Conservation (phyloP, 2,797 vertebrate species). For the Semaprochilodus insignis region DNA sequence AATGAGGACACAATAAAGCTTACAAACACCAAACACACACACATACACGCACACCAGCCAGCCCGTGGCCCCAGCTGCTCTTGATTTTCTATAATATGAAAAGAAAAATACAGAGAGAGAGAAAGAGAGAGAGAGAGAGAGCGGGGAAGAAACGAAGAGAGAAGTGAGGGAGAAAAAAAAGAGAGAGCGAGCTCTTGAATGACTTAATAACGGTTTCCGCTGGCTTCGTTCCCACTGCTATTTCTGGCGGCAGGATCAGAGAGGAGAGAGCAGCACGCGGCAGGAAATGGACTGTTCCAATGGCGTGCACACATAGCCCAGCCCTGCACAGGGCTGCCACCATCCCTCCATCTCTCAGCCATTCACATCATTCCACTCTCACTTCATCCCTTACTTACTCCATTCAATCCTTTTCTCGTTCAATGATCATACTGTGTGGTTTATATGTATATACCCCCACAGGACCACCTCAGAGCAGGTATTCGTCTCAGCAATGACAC, state of each 20-base stretch:
- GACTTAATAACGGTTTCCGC: constrained; percentile 70
- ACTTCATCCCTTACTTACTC: constrained; percentile 8
- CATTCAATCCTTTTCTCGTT: background rate
- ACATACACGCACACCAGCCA: constrained; percentile 29
- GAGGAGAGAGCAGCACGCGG: constrained; percentile 54
- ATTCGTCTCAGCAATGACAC: too few relatives aligned
- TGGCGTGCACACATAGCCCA: background rate
- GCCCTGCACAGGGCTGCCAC: background rate
- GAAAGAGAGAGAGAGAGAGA: constrained; percentile 28
- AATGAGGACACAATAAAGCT: constrained; percentile 2
- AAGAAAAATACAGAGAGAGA: constrained; percentile 33
- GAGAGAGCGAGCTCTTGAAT: constrained; percentile 54
- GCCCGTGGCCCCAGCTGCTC: constrained; percentile 58
- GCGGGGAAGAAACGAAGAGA: constrained; percentile 16
- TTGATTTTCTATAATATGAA: constrained; percentile 66
- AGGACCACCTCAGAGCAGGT: too few relatives aligned
- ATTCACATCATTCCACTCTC: background rate
- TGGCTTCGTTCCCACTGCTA: constrained; percentile 62
- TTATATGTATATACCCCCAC: background rate
- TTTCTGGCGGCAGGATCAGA: constrained; percentile 66
- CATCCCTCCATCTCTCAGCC: constrained; percentile 25
- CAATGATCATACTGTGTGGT: background rate
- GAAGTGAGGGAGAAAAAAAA: constrained; percentile 57
- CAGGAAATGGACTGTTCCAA: constrained; percentile 51
- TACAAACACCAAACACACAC: constrained; percentile 7